phyloP scores from a whole-genome alignment of 2,888 invertebrate species.

The Hoplodrina blanda region DNA sequence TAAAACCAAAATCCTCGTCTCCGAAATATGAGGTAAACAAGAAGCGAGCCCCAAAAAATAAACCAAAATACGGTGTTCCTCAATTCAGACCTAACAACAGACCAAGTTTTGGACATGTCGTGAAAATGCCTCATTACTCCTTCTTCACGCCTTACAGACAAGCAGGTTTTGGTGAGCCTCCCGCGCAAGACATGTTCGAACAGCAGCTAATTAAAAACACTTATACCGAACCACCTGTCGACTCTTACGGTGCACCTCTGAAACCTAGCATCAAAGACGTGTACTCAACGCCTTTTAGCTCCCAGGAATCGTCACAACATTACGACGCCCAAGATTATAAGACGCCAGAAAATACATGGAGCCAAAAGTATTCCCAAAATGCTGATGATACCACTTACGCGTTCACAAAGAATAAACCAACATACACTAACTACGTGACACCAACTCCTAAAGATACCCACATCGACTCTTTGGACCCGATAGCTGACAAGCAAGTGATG shows the following conservation, averaged over 20 bases:
- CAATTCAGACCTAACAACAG: conserved; percentile 67
- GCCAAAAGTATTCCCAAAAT: conserved; percentile 62
- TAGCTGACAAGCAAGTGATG: conserved; percentile 5
- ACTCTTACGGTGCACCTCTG: conserved; percentile 78
- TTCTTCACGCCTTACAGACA: conserved; percentile 66
- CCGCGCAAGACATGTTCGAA: conserved; percentile 59
- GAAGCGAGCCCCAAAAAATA: conserved; percentile 47
- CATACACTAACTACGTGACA: conserved; percentile 27
- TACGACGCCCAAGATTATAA: conserved; percentile 55
- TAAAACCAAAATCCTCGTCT: conserved; percentile 20
- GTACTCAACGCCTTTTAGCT: conserved; percentile 63
- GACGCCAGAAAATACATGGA: conserved; percentile 67
- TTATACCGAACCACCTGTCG: conserved; percentile 77
- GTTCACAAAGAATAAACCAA: conserved; percentile 39
- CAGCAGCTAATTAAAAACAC: conserved; percentile 63
- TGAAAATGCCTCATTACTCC: conserved; percentile 63
- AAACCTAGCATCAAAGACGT: conserved; percentile 63
- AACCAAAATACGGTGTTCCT: conserved; percentile 69
- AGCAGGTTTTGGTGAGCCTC: conserved; percentile 82
- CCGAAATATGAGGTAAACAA: conserved; percentile 38
- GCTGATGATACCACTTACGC: conserved; percentile 68
- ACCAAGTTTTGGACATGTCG: conserved; percentile 68
- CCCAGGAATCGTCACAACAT: conserved; percentile 52
- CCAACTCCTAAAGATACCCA: conserved; percentile 27
- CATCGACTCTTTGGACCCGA: neutral